Conservation (phyloP, 2,113 vertebrate species). For the Daboia siamensis region DNA sequence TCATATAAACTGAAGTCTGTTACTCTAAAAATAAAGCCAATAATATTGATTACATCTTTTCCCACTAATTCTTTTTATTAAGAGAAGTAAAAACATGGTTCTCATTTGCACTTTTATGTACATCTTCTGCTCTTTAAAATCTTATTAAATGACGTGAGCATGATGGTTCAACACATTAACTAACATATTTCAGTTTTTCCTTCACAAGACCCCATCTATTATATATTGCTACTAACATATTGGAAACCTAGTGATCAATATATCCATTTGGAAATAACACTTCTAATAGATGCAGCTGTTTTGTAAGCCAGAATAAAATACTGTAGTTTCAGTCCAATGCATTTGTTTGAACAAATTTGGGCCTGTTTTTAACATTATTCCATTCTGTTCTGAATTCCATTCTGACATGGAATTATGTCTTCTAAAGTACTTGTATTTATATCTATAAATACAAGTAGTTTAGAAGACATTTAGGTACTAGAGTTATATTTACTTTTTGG, state of each 20-base stretch:
- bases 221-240: background rate
- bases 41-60: slow-evolving; percentile 76
- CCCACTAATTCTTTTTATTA: slow-evolving; percentile 77
- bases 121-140: slow-evolving; percentile 65
- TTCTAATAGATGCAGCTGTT: background rate
- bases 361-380: background rate
- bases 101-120: slow-evolving; percentile 69
- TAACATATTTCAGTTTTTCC: slow-evolving; percentile 23
- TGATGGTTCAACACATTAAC: slow-evolving; percentile 36
- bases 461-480: background rate
- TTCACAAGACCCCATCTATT: slow-evolving; percentile 17
- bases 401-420: background rate
- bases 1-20: slow-evolving; percentile 64
- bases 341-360: background rate
- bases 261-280: background rate
- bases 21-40: slow-evolving; percentile 64
- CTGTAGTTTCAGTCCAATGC: background rate
- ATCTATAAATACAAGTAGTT: background rate
- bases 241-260: background rate
- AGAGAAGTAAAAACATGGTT: slow-evolving; percentile 68
- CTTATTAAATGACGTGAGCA: slow-evolving; percentile 39
- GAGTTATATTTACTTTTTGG: slow-evolving; percentile 86
- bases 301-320: background rate
- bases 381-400: background rate
- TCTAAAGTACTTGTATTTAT: too few species aligned